Evolutionary conservation across 1,140 invertebrate genomes (phyloP).

Genomic region (Macrocentrus cingulum): DNA sequence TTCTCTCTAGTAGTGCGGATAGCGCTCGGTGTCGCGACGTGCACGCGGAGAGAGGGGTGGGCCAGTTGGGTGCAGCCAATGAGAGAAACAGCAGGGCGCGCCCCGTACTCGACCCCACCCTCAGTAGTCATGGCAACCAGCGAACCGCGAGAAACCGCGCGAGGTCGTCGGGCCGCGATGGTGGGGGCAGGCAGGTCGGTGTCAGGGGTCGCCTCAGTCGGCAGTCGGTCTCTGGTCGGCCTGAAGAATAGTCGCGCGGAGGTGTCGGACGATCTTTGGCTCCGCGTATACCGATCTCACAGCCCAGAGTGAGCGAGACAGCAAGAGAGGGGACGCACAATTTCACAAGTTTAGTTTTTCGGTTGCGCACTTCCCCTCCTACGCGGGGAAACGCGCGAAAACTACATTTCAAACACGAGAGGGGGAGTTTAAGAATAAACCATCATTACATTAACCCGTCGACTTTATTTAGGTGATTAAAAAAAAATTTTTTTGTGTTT

Average conservation of each 20-base stretch:
- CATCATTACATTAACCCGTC: too few relatives aligned
- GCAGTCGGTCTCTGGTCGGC: constrained; percentile 58
- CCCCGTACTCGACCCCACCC: constrained; percentile 56
- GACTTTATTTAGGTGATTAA: too few relatives aligned
- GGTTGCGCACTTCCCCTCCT: too few relatives aligned
- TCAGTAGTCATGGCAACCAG: constrained; percentile 55
- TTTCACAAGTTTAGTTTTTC: too few relatives aligned
- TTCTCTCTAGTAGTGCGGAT: constrained; percentile 12
- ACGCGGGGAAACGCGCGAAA: too few relatives aligned
- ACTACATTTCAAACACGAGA: too few relatives aligned
- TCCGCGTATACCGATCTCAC: constrained; percentile 1
- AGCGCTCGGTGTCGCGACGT: constrained; percentile 18
- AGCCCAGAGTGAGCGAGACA: not conserved
- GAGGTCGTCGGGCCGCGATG: constrained; percentile 39
- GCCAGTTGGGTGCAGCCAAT: constrained; percentile 47
- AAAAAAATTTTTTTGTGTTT: too few relatives aligned
- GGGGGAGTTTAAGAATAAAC: too few relatives aligned
- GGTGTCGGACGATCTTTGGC: constrained; percentile 28
- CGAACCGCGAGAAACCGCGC: constrained; percentile 51
- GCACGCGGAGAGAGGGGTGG: constrained; percentile 28
- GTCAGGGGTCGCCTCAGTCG: constrained; percentile 57
- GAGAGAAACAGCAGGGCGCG: constrained; percentile 51
- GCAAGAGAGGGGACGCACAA: not conserved
- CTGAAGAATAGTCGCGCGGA: constrained; percentile 54
- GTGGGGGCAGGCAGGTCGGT: constrained; percentile 53